phyloP scores from a whole-genome alignment of 1,140 invertebrate species.

The Manduca sexta region DNA sequence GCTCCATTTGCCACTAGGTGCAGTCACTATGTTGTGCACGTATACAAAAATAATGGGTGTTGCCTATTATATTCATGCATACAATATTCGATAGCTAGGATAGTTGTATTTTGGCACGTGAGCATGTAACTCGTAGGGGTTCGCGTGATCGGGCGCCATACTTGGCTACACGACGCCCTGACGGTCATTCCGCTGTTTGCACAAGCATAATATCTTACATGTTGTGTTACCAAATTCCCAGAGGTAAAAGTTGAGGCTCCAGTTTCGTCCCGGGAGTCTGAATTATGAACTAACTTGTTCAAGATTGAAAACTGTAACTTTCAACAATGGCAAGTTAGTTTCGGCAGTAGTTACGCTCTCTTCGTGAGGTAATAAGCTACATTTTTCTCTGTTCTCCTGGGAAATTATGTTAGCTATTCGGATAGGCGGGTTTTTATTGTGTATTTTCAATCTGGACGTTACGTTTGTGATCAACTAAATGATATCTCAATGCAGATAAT shows the following conservation, averaged over 20 bases:
- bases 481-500: too few species aligned
- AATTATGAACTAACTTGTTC: constrained; percentile 56
- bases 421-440: constrained; percentile 6
- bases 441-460: background rate
- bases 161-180: constrained; percentile 5
- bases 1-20: too few species aligned
- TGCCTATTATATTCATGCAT: too few species aligned
- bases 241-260: constrained; percentile 24
- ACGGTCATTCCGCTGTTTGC: constrained; percentile 16
- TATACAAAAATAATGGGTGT: too few species aligned
- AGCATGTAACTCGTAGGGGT: constrained; percentile 1
- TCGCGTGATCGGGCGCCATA: constrained; percentile 18
- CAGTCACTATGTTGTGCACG: too few species aligned
- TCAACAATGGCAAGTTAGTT: constrained; percentile 46
- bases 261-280: constrained; percentile 38
- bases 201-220: constrained; percentile 31
- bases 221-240: constrained; percentile 40
- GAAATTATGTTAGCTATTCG: constrained; percentile 20
- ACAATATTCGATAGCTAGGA: too few species aligned
- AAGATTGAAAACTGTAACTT: constrained; percentile 60
- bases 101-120: too few species aligned
- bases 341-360: constrained; percentile 21
- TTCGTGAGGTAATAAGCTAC: constrained; percentile 36
- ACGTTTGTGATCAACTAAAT: too few species aligned
- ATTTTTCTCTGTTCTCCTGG: constrained; percentile 38